These are phyloP conservation scores for Scopus umbretta DNA, from an alignment of 2,113 vertebrate genomes.

Conservation along the genomic window DNA sequence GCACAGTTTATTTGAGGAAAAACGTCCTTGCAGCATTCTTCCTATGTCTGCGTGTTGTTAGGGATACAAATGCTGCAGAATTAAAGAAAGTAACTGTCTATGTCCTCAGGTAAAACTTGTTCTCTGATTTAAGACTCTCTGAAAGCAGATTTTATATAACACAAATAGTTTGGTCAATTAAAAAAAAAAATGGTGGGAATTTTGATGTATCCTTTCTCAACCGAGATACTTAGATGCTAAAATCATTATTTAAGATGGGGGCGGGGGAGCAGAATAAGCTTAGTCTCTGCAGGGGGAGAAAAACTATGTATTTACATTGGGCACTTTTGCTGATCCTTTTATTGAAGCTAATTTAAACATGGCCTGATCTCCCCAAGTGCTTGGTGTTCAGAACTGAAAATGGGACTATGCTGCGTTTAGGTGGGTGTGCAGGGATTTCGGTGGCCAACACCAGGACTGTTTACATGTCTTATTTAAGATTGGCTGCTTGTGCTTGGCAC, in stretches of 20 bases:
- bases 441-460: not conserved
- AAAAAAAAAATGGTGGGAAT: not conserved
- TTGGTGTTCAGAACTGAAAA: not conserved
- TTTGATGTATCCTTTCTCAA: not conserved
- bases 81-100: not conserved
- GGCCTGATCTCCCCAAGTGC: not conserved
- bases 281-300: not conserved
- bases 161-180: not conserved
- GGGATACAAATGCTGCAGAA: not conserved
- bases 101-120: not conserved
- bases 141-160: not conserved
- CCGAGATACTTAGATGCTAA: not conserved
- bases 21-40: not conserved
- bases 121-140: not conserved
- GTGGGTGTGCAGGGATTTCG: not conserved
- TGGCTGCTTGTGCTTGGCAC: not conserved
- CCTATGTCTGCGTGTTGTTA: not conserved
- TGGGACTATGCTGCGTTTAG: not conserved
- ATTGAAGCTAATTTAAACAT: not conserved
- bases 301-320: not conserved
- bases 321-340: not conserved
- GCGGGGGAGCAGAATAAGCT: not conserved
- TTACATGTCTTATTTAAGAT: not conserved
- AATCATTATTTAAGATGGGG: not conserved
- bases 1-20: not conserved